These are phyloP conservation scores for Cynoglossus semilaevis DNA, from an alignment of 2,113 vertebrate genomes.

Conservation along the genomic window DNA sequence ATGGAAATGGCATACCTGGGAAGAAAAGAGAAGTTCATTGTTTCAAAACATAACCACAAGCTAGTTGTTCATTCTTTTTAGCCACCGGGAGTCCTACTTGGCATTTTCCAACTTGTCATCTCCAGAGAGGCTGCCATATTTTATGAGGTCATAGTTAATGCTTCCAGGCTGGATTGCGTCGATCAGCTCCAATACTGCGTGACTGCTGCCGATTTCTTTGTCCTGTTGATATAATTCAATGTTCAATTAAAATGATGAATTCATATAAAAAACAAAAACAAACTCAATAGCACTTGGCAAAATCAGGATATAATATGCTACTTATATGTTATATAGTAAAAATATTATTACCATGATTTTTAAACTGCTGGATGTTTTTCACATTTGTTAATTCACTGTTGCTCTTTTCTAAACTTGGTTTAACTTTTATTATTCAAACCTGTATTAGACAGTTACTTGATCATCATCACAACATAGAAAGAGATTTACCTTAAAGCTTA, in stretches of 20 bases:
- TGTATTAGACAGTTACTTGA: too few relatives aligned
- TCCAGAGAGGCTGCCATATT: constrained; percentile 82
- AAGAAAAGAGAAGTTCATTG: not conserved
- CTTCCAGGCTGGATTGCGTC: constrained; percentile 94
- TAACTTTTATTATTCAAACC: too few relatives aligned
- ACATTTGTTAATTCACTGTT: too few relatives aligned
- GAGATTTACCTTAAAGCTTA: constrained; percentile 86
- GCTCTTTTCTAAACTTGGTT: too few relatives aligned
- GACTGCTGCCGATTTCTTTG: constrained; percentile 90
- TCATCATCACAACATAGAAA: not conserved
- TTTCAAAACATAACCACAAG: not conserved
- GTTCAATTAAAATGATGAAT: too few relatives aligned
- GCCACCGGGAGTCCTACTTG: constrained; percentile 81
- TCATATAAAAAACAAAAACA: constrained; percentile 1
- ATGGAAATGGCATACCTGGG: constrained; percentile 91
- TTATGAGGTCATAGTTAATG: constrained; percentile 93
- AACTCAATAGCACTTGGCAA: not conserved
- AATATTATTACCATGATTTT: too few relatives aligned
- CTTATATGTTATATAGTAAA: too few relatives aligned
- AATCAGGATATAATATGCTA: too few relatives aligned
- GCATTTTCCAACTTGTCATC: constrained; percentile 93
- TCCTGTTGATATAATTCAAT: constrained; percentile 73
- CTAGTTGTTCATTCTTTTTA: not conserved
- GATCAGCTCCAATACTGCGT: constrained; percentile 94
- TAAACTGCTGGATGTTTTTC: too few relatives aligned